These are phyloP conservation scores for Aramus guarauna DNA, from an alignment of 2,113 vertebrate genomes.

Conservation along the genomic window DNA sequence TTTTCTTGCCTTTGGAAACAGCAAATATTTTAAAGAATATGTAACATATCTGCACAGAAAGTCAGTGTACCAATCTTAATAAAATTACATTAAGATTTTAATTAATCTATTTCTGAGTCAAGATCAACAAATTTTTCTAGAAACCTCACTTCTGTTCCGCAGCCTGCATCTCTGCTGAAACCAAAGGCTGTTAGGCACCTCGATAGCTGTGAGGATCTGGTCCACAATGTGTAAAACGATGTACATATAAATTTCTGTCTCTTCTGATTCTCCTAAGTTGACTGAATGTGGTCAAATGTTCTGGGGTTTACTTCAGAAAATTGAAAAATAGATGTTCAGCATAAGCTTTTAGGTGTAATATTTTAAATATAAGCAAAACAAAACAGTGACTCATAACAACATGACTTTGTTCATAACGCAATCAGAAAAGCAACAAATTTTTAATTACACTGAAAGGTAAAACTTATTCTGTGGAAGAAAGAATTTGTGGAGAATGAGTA, in stretches of 20 bases:
- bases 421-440: neutral
- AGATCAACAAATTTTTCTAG: neutral
- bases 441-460: neutral
- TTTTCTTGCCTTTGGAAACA: neutral
- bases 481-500: neutral
- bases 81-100: neutral
- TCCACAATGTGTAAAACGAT: neutral
- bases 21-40: neutral
- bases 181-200: neutral
- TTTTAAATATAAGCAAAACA: neutral
- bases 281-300: neutral
- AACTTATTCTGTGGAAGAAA: neutral
- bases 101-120: neutral
- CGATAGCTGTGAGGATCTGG: neutral
- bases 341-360: neutral
- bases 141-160: neutral
- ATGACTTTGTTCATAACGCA: neutral
- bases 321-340: neutral
- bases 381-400: neutral
- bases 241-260: neutral
- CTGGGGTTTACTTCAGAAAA: neutral
- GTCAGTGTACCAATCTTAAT: neutral
- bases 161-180: neutral
- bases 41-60: neutral
- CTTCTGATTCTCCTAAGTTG: neutral